Evolutionary conservation across 2,888 invertebrate genomes (phyloP), one percentile per base, ranked within the genome.

Genomic region (Caenorhabditis becei): DNA sequence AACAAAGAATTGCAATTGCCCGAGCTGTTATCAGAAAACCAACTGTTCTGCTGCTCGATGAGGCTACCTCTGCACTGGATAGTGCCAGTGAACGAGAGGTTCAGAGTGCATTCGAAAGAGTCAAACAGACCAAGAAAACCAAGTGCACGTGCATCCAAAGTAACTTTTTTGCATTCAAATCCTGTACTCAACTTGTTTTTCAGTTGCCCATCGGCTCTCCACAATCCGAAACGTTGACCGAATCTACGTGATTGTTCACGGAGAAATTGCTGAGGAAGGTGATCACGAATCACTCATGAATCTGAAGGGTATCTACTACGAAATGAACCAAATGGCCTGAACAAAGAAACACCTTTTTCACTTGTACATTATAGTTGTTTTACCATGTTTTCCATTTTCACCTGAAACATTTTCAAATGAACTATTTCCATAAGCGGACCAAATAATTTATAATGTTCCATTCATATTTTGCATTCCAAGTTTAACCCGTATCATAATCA

Each of bases 1-100:
- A 96, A 91, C 96, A 96, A 91, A 92, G 96, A 71, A 95, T 96
- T 59, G 95, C 96, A 16, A 95, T 96, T 75, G 96, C 96, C 0
- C 92, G 96, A 59, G 95, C 95, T 0, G 91, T 96, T 67, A 94
- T 96, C 0, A 83, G 86, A 69, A 87, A 89, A 56, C 90, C 90
- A 26, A 80, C 81, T n/a, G 85, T 90, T 26, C 82, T 90, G 11
- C 83, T 90, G 20, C 82, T 90, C 23, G 90, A 90, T 70, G 90
- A 90, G 72, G 90, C 90, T 7, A 90, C 90, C 10, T 89, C 90
- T 0, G 89, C 89, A 5, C 67, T 90, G 20, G 89, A 90, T 72
- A 85, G 86, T 32, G 81, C 86, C 11, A 85, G 83, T 66, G 89
- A 89, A 58, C 87, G 87, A 58, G 75, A 82, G 67, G 75, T 74